A percentile compares a stretch with the other conserved stretches of the same genome.
phyloP scores from a whole-genome alignment of 2,888 invertebrate genomes.

The Tetramorium bicarinatum region DNA sequence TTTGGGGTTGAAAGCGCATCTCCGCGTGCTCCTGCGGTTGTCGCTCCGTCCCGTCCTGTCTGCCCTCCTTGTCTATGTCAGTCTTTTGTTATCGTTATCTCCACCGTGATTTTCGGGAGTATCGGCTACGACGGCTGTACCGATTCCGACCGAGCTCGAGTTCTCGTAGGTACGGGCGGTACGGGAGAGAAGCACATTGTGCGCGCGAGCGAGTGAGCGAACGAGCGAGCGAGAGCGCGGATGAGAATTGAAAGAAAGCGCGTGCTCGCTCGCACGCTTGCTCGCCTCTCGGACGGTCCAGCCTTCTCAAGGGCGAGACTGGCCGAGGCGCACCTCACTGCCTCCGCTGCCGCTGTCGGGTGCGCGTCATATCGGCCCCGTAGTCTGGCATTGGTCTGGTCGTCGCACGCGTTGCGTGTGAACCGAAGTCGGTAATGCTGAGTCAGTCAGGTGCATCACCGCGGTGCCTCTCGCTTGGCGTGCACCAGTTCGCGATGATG shows the following conservation, averaged over 20 bases:
- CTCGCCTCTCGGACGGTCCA: slow-evolving; percentile 50
- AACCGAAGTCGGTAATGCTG: slow-evolving; percentile 74
- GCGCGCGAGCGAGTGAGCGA: slow-evolving; percentile 4
- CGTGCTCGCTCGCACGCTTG: slow-evolving; percentile 19
- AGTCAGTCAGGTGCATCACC: slow-evolving; percentile 78
- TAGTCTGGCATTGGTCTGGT: slow-evolving; percentile 77
- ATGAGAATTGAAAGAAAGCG: slow-evolving; percentile 62
- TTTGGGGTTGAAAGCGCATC: slow-evolving; percentile 20
- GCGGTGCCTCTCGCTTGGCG: slow-evolving; percentile 63
- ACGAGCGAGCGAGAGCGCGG: slow-evolving; percentile 43
- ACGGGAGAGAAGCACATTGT: slow-evolving; percentile 7
- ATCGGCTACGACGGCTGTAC: slow-evolving; percentile 38
- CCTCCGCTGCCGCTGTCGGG: slow-evolving; percentile 25
- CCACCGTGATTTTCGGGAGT: slow-evolving; percentile 25
- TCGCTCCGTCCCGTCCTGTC: no score
- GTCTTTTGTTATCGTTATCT: slow-evolving; percentile 25
- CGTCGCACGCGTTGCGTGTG: slow-evolving; percentile 63
- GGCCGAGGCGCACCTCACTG: slow-evolving; percentile 41
- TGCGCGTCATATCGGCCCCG: slow-evolving; percentile 68
- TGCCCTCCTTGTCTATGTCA: no score
- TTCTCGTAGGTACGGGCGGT: neutral
- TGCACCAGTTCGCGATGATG: slow-evolving; percentile 2
- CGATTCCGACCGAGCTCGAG: slow-evolving; percentile 57
- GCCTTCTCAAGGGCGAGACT: slow-evolving; percentile 74
- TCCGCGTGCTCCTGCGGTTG: neutral